These are phyloP conservation scores for Zhengitettix transpicula DNA, from an alignment of 2,888 invertebrate genomes.

Conservation along the genomic window DNA sequence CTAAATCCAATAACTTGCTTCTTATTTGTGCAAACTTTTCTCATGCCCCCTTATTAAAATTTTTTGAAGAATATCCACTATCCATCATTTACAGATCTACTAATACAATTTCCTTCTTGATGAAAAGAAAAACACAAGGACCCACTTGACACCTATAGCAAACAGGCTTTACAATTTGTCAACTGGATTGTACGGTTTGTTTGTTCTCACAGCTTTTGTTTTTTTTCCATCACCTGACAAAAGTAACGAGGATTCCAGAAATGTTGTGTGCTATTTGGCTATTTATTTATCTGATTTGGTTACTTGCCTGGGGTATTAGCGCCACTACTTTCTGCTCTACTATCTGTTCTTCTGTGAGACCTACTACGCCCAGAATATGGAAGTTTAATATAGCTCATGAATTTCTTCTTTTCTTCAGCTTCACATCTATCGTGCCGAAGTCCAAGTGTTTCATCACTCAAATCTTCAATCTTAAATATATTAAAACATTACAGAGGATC, in stretches of 20 bases:
- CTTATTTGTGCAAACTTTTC: too few species aligned
- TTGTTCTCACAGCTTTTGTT: too few species aligned
- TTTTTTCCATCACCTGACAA: neutral
- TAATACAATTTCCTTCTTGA: too few species aligned
- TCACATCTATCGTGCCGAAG: constrained; percentile 63
- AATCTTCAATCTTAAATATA: constrained; percentile 46
- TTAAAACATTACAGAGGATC: neutral
- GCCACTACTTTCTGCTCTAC: constrained; percentile 50
- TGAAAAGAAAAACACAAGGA: too few species aligned
- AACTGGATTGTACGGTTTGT: too few species aligned
- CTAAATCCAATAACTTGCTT: too few species aligned
- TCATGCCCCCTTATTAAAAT: too few species aligned
- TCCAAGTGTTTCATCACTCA: constrained; percentile 54
- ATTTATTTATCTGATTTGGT: neutral
- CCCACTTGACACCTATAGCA: too few species aligned
- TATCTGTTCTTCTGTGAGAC: constrained; percentile 46
- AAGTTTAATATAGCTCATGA: constrained; percentile 37
- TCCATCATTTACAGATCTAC: too few species aligned
- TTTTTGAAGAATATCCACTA: too few species aligned
- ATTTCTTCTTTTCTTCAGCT: constrained; percentile 63
- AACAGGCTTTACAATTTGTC: too few species aligned
- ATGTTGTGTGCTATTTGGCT: neutral
- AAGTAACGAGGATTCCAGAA: neutral
- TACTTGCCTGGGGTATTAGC: constrained; percentile 46
- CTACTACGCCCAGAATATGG: constrained; percentile 25